Conservation (phyloP, 92 coral and sea anemone genomes). For the Parazoanthus atlanticus region DNA sequence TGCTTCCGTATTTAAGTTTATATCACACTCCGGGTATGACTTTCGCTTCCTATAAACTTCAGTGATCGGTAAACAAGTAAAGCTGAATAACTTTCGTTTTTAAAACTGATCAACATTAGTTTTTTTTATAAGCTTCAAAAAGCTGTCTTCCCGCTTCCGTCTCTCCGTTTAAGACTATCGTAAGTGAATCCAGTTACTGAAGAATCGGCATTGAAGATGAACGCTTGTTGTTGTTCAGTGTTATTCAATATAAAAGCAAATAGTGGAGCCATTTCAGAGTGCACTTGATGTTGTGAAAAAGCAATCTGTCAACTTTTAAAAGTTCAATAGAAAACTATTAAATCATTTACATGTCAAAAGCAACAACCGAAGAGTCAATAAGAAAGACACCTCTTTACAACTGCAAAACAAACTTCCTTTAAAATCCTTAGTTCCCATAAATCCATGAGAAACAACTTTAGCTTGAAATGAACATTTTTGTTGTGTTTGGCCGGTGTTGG, state of each 20-base stretch:
- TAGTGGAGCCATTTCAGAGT: background rate
- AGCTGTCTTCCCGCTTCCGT: constrained; percentile 14
- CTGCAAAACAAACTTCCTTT: background rate
- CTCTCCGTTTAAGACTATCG: background rate
- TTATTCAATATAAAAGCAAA: background rate
- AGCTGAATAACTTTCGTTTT: background rate
- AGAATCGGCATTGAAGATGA: background rate
- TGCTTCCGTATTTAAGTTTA: background rate
- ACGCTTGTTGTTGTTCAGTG: background rate
- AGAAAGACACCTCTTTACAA: background rate
- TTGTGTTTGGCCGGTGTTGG: background rate
- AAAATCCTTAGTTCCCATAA: background rate
- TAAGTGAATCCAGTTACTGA: background rate
- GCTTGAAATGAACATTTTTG: background rate
- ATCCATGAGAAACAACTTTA: background rate
- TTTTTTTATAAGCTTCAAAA: background rate
- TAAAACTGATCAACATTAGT: background rate
- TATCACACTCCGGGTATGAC: background rate
- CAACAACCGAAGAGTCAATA: background rate
- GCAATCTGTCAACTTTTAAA: background rate
- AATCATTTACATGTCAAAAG: background rate
- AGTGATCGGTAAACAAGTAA: background rate
- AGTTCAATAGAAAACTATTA: background rate
- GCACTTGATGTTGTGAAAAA: constrained; percentile 4
- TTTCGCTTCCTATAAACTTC: background rate